These are phyloP conservation scores for Drosophila obscura DNA, from an alignment of 1,140 invertebrate genomes.

Conservation along the genomic window DNA sequence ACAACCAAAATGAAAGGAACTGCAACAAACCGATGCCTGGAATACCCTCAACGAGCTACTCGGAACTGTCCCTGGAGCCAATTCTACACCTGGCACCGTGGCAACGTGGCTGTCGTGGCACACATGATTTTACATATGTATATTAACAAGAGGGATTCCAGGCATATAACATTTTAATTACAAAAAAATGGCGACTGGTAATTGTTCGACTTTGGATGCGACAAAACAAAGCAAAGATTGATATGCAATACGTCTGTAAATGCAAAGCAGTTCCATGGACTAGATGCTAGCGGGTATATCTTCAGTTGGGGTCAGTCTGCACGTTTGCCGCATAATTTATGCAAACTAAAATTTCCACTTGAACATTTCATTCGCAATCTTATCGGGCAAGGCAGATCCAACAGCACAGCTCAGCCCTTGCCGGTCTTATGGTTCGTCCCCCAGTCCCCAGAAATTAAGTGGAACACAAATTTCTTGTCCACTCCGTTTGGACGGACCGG, in stretches of 20 bases:
- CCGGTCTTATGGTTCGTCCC: background rate
- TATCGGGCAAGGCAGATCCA: constrained; percentile 12
- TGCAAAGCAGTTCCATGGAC: background rate
- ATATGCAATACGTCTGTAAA: background rate
- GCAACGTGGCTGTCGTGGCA: too few relatives aligned
- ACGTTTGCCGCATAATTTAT: constrained; percentile 68
- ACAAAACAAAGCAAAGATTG: constrained; percentile 9
- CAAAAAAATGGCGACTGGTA: constrained; percentile 10
- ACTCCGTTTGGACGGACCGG: constrained; percentile 20
- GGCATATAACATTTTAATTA: too few relatives aligned
- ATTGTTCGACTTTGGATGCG: background rate
- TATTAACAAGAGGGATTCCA: too few relatives aligned
- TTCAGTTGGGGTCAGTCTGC: constrained; percentile 41
- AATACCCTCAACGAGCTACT: background rate
- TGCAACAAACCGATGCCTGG: background rate
- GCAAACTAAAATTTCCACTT: constrained; percentile 75
- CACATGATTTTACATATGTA: background rate
- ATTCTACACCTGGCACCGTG: too few relatives aligned
- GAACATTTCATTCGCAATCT: constrained; percentile 56
- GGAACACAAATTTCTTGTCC: constrained; percentile 58
- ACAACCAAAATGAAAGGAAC: background rate
- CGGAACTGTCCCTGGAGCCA: too few relatives aligned
- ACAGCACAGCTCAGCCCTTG: background rate
- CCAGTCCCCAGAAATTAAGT: constrained; percentile 55
- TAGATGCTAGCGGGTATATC: constrained; percentile 2